These are phyloP conservation scores for Cephus runcator DNA, from an alignment of 2,888 invertebrate genomes.

Conservation along the genomic window DNA sequence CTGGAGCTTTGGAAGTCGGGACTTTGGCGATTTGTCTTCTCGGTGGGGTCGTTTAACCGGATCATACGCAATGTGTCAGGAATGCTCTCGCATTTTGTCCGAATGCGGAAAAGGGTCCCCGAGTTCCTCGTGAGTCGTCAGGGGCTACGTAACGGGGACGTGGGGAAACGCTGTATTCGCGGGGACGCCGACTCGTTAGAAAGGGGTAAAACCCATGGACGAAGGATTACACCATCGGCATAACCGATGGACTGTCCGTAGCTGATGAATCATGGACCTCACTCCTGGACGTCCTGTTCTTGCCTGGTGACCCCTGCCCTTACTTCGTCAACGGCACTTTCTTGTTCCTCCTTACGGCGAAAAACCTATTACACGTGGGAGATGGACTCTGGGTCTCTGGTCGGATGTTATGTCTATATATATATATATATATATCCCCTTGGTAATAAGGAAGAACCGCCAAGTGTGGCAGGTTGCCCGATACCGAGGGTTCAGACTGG, in stretches of 20 bases:
- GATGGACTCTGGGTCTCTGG: neutral
- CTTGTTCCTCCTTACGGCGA: neutral
- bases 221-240: constrained; percentile 37
- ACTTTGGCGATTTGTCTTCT: constrained; percentile 41
- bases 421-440: neutral
- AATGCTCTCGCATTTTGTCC: constrained; percentile 31
- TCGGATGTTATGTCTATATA: neutral
- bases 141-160: neutral
- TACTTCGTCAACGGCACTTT: neutral
- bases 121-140: neutral
- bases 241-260: constrained; percentile 47
- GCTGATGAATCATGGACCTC: constrained; percentile 47
- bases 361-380: neutral
- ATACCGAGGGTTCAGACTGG: neutral
- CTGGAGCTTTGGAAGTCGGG: constrained; percentile 6
- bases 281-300: neutral
- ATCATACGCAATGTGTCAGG: constrained; percentile 44
- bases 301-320: neutral
- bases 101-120: constrained; percentile 5
- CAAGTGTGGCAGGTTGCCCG: neutral
- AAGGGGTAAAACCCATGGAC: constrained; percentile 33
- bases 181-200: constrained; percentile 13
- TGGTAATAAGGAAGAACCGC: neutral
- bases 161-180: constrained; percentile 12
- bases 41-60: constrained; percentile 29